Conservation (phyloP, 1,140 invertebrate species). For the Choristoneura fumiferana region DNA sequence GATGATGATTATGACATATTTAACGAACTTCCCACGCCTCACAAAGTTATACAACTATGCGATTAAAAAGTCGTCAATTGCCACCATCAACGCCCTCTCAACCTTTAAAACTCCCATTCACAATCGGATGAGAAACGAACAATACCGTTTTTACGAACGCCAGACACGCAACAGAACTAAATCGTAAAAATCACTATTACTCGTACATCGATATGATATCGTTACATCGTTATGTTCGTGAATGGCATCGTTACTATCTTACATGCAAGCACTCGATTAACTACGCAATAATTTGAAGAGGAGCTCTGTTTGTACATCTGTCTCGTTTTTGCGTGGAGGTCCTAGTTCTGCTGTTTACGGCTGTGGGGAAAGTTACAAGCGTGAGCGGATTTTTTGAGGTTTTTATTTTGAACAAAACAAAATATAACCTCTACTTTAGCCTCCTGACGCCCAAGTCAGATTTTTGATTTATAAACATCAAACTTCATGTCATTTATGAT, state of each 20-base stretch:
- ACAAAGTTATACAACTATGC: too few species aligned
- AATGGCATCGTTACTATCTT: conserved; percentile 16
- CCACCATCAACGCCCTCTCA: too few species aligned
- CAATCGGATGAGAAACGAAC: not conserved
- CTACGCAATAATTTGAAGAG: conserved; percentile 33
- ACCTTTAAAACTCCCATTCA: too few species aligned
- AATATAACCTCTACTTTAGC: too few species aligned
- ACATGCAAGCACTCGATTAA: conserved; percentile 32
- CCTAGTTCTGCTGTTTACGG: conserved; percentile 40
- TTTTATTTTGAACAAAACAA: too few species aligned
- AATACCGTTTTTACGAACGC: not conserved
- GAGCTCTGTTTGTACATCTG: conserved; percentile 31
- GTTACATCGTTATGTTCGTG: conserved; percentile 13
- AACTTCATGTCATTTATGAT: too few species aligned
- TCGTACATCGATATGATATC: conserved; percentile 1
- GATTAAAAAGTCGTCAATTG: too few species aligned
- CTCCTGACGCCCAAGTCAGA: too few species aligned
- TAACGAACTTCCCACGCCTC: too few species aligned
- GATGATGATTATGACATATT: too few species aligned
- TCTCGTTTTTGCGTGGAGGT: conserved; percentile 41
- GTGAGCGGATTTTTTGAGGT: too few species aligned
- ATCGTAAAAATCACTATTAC: conserved; percentile 15
- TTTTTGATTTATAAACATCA: too few species aligned
- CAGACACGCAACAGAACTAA: conserved; percentile 8
- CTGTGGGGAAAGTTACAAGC: conserved; percentile 31